These are phyloP conservation scores for Atopsyche davidsoni DNA, from an alignment of 1,140 invertebrate genomes.

Conservation along the genomic window DNA sequence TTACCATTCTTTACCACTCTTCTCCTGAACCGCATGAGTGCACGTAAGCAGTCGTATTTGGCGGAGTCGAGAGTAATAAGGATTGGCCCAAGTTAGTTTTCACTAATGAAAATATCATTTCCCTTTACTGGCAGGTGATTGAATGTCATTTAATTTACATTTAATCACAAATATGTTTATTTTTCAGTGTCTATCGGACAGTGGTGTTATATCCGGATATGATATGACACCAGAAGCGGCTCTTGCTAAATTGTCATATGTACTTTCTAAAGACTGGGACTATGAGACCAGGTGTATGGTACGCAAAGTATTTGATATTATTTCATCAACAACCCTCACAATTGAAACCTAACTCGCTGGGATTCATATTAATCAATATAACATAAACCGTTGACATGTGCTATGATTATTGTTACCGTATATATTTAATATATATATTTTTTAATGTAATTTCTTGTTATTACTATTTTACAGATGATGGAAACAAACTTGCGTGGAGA, in stretches of 20 bases:
- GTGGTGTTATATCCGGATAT: conserved; percentile 79
- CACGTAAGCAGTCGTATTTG: background rate
- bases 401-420: background rate
- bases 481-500: conserved; percentile 63
- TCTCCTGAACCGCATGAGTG: background rate
- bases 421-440: conserved; percentile 7
- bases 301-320: conserved; percentile 27
- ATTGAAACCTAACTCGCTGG: no score
- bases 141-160: background rate
- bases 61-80: background rate
- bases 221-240: conserved; percentile 97
- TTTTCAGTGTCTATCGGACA: conserved; percentile 47
- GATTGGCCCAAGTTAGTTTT: background rate
- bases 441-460: conserved; percentile 13
- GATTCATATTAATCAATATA: conserved; percentile 9
- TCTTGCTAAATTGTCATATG: conserved; percentile 84
- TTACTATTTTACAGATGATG: conserved; percentile 63
- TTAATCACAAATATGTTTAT: conserved; percentile 4
- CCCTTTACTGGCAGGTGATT: no score
- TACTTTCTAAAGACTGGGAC: conserved; percentile 77
- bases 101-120: background rate
- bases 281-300: conserved; percentile 65
- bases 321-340: no score
- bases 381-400: no score
- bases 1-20: background rate